Evolutionary conservation across 2,797 vertebrate genomes (phyloP).

Genomic region (Amazonetta brasiliensis): DNA sequence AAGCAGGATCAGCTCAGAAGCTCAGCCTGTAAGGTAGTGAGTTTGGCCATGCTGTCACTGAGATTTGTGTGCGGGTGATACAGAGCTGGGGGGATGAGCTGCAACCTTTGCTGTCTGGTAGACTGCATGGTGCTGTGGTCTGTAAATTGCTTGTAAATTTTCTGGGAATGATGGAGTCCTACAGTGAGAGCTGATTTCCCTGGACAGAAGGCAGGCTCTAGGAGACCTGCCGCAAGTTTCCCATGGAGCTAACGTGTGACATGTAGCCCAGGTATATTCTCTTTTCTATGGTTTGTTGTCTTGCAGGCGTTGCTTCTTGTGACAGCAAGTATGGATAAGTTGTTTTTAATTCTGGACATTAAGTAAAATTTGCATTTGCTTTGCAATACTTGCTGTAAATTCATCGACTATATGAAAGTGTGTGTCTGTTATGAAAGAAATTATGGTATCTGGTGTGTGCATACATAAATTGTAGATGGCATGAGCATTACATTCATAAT

Average conservation of each 20-base stretch:
- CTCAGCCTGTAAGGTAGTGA: background rate
- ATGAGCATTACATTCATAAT: slow-evolving; percentile 25
- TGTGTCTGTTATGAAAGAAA: background rate
- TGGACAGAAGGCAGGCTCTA: background rate
- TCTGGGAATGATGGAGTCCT: background rate
- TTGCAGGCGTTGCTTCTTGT: background rate
- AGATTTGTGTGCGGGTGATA: background rate
- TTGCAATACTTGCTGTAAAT: background rate
- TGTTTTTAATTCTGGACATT: background rate
- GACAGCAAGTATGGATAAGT: background rate
- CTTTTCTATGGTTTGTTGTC: background rate
- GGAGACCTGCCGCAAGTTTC: background rate
- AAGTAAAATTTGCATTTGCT: background rate
- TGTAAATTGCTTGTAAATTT: background rate
- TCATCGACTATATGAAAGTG: background rate
- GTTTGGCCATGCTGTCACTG: background rate
- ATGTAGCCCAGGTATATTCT: background rate
- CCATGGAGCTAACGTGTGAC: background rate
- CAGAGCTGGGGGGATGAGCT: background rate
- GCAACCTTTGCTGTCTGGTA: background rate
- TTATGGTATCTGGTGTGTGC: background rate
- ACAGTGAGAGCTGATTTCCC: accelerated
- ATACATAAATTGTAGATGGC: background rate
- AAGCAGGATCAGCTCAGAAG: background rate
- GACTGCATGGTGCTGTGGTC: background rate